These are phyloP conservation scores for Diadegma fenestrale DNA, from an alignment of 2,888 invertebrate species.

Conservation along the genomic window DNA sequence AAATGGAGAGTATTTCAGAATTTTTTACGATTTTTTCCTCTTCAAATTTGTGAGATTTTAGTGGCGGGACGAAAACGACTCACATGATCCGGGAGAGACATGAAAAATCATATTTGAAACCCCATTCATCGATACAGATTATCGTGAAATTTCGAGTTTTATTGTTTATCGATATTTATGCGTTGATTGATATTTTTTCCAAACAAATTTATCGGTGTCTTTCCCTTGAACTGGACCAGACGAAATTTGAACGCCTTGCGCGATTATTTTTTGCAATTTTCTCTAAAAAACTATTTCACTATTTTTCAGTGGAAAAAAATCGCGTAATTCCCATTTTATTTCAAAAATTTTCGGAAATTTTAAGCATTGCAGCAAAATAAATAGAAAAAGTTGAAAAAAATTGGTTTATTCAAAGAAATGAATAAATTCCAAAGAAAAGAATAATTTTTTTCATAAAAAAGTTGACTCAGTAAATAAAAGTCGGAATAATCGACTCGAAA, in stretches of 20 bases:
- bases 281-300: too few relatives aligned
- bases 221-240: background rate
- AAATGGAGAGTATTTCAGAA: too few relatives aligned
- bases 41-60: too few relatives aligned
- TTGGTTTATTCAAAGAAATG: background rate
- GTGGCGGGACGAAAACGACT: too few relatives aligned
- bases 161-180: background rate
- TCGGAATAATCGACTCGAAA: background rate
- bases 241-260: background rate
- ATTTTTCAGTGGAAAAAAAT: background rate
- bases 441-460: background rate
- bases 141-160: background rate
- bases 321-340: background rate
- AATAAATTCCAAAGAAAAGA: background rate
- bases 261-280: background rate
- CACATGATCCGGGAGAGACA: too few relatives aligned
- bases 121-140: background rate
- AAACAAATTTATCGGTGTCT: background rate
- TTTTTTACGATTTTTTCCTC: too few relatives aligned
- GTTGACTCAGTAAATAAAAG: background rate
- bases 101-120: background rate
- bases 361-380: background rate
- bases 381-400: background rate
- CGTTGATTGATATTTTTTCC: background rate
- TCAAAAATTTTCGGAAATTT: background rate